Evolutionary conservation across 1,140 invertebrate genomes (phyloP).

Genomic region (Pinna nobilis): DNA sequence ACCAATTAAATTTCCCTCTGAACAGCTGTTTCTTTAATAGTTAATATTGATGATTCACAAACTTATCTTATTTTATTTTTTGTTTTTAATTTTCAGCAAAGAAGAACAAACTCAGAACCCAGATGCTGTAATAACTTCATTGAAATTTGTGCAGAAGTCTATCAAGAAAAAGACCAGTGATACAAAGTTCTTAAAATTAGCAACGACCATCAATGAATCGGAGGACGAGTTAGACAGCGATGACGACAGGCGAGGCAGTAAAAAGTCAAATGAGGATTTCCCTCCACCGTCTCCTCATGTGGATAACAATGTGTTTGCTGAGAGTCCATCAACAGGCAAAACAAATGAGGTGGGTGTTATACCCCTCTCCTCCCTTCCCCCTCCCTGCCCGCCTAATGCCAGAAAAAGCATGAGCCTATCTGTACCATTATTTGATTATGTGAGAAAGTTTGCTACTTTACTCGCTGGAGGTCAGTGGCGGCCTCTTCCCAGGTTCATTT

Average conservation of each 20-base stretch:
- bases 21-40: no score
- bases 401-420: no score
- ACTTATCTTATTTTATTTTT: conserved; percentile 1
- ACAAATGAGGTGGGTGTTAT: background rate
- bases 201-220: conserved; percentile 56
- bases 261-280: conserved; percentile 15
- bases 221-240: conserved; percentile 58
- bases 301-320: conserved; percentile 12
- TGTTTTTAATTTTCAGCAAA: conserved; percentile 55
- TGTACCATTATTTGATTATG: no score
- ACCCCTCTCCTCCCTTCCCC: no score
- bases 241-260: conserved; percentile 16
- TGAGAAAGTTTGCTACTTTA: no score
- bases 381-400: no score
- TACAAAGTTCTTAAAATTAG: conserved; percentile 59
- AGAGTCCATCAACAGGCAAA: background rate
- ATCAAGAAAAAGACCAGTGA: conserved; percentile 62
- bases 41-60: no score
- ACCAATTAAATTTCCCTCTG: background rate
- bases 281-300: conserved; percentile 21
- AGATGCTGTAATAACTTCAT: conserved; percentile 71
- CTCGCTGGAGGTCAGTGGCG: no score
- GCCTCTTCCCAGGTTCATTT: no score
- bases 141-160: conserved; percentile 68
- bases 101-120: conserved; percentile 72